Evolutionary conservation across 64 coral and sea anemone species (phyloP).

Genomic region (Stylophora pistillata): DNA sequence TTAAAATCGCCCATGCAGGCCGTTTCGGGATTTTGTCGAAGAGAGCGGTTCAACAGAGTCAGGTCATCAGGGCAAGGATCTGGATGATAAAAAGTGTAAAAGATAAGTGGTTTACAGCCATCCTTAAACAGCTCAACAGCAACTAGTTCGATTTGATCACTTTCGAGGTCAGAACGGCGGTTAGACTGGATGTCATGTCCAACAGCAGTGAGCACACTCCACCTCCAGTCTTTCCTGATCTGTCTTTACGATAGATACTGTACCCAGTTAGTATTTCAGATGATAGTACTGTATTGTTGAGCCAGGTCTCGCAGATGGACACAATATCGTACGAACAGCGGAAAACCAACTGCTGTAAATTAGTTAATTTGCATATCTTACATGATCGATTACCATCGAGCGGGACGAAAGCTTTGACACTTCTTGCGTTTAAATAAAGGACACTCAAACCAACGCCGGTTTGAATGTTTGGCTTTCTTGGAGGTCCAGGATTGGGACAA

Average conservation of each 20-base stretch:
- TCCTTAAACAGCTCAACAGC: slow-evolving; percentile 28
- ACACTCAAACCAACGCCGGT: neutral
- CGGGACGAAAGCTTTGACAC: no score
- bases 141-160: slow-evolving; percentile 28
- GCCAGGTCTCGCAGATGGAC: slow-evolving; percentile 52
- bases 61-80: neutral
- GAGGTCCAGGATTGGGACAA: slow-evolving; percentile 29
- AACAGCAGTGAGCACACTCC: slow-evolving; percentile 18
- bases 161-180: slow-evolving; percentile 40
- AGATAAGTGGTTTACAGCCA: slow-evolving; percentile 14
- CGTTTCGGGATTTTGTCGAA: slow-evolving; percentile 28
- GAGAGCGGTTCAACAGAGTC: slow-evolving; percentile 22
- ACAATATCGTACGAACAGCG: slow-evolving; percentile 19
- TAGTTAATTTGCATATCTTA: slow-evolving; percentile 55
- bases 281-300: slow-evolving; percentile 35
- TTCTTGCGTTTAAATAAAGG: slow-evolving; percentile 42
- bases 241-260: slow-evolving; percentile 45
- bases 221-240: slow-evolving; percentile 12
- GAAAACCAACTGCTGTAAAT: slow-evolving; percentile 37
- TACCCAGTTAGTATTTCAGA: slow-evolving; percentile 27
- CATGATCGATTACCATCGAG: neutral
- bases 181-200: slow-evolving; percentile 34
- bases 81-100: slow-evolving; percentile 45
- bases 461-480: neutral
- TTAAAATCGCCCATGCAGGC: slow-evolving; percentile 44